Conservation (phyloP, 2,888 invertebrate species). For the Myopa tessellatipennis region DNA sequence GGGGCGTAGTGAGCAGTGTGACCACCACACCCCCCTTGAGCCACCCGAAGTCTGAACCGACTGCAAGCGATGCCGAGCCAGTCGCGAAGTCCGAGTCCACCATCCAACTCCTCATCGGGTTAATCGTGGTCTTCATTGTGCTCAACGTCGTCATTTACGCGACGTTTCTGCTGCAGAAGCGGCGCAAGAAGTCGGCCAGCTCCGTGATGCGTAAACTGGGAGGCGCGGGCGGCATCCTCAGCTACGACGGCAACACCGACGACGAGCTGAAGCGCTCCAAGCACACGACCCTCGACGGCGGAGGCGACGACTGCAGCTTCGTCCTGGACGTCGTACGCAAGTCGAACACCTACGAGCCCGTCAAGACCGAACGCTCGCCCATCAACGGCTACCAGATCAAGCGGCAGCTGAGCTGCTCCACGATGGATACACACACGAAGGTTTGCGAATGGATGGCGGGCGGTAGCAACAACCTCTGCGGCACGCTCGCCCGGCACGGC, state of each 20-base stretch:
- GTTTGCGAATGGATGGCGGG: slow-evolving; percentile 91
- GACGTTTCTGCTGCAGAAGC: slow-evolving; percentile 62
- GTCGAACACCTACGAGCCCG: slow-evolving; percentile 65
- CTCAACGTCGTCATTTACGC: slow-evolving; percentile 73
- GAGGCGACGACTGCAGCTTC: slow-evolving; percentile 65
- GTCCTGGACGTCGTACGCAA: slow-evolving; percentile 65
- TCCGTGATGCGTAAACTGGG: slow-evolving; percentile 62
- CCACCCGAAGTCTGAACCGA: neutral
- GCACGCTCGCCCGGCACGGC: slow-evolving; percentile 14
- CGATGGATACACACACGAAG: slow-evolving; percentile 87
- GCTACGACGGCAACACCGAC: slow-evolving; percentile 65
- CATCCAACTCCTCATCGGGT: slow-evolving; percentile 73
- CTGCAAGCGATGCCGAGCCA: slow-evolving; percentile 46
- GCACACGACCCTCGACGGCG: slow-evolving; percentile 55
- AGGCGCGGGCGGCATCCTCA: slow-evolving; percentile 53
- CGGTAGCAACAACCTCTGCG: slow-evolving; percentile 6
- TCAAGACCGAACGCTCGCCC: slow-evolving; percentile 63
- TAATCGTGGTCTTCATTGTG: slow-evolving; percentile 78
- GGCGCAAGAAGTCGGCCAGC: slow-evolving; percentile 52
- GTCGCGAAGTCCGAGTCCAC: slow-evolving; percentile 73
- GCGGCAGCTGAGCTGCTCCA: slow-evolving; percentile 81
- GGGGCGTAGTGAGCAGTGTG: slow-evolving; percentile 28
- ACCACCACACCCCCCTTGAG: slow-evolving; percentile 19
- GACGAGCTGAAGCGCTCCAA: slow-evolving; percentile 66
- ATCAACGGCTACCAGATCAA: slow-evolving; percentile 75